Conservation (phyloP, 2,888 invertebrate species). For the Oscheius sp. region DNA sequence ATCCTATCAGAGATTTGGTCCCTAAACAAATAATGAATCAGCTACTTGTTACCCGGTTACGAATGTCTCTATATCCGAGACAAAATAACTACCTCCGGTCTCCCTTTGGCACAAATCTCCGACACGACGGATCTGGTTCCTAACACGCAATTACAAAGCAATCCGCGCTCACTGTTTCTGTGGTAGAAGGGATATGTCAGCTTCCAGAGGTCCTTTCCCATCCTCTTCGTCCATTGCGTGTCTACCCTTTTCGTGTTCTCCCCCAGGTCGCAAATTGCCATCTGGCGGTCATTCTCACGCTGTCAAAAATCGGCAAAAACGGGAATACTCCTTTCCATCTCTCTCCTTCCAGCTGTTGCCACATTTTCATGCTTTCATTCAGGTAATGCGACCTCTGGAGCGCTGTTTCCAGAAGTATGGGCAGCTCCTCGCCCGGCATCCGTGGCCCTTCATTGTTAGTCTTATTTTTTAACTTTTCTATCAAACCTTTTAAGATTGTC, state of each 20-base stretch:
- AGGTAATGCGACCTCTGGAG: slow-evolving; percentile 65
- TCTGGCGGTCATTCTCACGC: neutral
- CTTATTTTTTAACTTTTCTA: slow-evolving; percentile 13
- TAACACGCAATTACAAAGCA: slow-evolving; percentile 30
- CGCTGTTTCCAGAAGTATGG: slow-evolving; percentile 66
- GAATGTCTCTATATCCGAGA: neutral
- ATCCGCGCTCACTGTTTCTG: slow-evolving; percentile 12
- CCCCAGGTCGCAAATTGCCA: neutral
- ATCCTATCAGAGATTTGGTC: neutral
- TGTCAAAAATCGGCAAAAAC: too few relatives aligned
- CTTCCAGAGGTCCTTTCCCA: neutral
- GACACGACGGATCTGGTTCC: slow-evolving; percentile 13
- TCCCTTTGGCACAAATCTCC: slow-evolving; percentile 15
- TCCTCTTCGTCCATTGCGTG: neutral
- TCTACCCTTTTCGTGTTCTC: neutral
- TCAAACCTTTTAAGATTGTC: slow-evolving; percentile 57
- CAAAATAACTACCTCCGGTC: neutral
- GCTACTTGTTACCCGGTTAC: neutral
- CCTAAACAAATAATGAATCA: neutral
- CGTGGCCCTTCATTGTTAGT: slow-evolving; percentile 69
- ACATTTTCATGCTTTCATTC: neutral
- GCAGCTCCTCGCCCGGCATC: slow-evolving; percentile 62
- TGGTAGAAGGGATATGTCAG: neutral
- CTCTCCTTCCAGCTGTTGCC: neutral
- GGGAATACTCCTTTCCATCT: neutral